Percentiles rank a stretch among this genome's conserved stretches.
These are phyloP conservation scores for Cottoperca gobio DNA, from an alignment of 2,797 vertebrate genomes.

Conservation along the genomic window DNA sequence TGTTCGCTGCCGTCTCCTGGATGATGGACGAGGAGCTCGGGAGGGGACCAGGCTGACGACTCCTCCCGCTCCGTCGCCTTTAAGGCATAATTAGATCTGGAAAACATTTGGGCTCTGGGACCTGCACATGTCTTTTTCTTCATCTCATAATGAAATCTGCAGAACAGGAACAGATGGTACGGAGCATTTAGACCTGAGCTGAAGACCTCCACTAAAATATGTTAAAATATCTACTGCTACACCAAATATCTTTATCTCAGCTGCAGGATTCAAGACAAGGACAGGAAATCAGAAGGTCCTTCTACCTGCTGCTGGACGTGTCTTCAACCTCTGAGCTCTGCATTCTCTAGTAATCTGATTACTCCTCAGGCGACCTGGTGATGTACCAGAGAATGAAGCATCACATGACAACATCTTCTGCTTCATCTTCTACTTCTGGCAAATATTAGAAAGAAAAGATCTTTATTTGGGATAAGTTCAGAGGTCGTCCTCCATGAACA, in stretches of 20 bases:
- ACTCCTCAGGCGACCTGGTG: too few species aligned
- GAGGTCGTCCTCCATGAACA: too few species aligned
- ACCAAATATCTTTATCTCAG: background rate
- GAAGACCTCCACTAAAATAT: background rate
- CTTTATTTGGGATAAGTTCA: too few species aligned
- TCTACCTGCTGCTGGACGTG: background rate
- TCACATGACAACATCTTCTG: too few species aligned
- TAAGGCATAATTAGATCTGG: constrained; percentile 63
- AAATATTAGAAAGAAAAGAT: too few species aligned
- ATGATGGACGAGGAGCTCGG: constrained; percentile 53
- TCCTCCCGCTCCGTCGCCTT: constrained; percentile 31
- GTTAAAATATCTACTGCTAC: background rate
- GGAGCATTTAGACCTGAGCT: background rate
- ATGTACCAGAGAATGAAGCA: too few species aligned
- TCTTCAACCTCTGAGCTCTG: background rate
- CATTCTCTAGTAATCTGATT: constrained; percentile 26
- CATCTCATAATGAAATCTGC: constrained; percentile 42
- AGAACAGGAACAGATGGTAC: constrained; percentile 50
- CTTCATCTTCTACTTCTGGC: too few species aligned
- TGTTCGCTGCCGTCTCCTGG: background rate
- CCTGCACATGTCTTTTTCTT: constrained; percentile 35
- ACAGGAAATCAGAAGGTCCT: background rate
- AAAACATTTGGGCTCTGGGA: constrained; percentile 46
- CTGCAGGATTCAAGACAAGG: background rate
- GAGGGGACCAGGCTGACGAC: background rate